Evolutionary conservation across 1,140 invertebrate species (phyloP).

Genomic region (Apis cerana): DNA sequence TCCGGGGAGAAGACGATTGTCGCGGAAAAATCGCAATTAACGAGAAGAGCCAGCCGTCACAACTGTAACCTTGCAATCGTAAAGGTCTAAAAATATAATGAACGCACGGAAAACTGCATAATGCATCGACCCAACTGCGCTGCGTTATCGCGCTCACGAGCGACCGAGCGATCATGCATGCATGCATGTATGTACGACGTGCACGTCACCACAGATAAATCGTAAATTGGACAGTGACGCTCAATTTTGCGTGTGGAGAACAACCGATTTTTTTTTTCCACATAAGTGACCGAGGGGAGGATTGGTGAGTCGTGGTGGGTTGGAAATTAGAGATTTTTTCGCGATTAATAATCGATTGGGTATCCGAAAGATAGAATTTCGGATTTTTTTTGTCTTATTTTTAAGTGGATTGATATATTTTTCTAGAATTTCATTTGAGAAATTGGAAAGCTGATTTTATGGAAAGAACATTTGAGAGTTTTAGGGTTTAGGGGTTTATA

Average conservation of each 20-base stretch:
- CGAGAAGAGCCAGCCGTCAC: conserved; percentile 36
- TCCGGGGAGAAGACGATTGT: conserved; percentile 27
- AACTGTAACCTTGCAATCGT: conserved; percentile 64
- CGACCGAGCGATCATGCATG: conserved; percentile 33
- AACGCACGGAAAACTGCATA: conserved; percentile 67
- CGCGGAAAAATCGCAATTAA: conserved; percentile 46
- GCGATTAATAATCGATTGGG: no score
- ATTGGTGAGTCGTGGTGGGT: not conserved
- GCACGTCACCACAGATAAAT: conserved; percentile 69
- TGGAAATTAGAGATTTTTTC: not conserved
- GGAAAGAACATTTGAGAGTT: no score
- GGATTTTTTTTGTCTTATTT: no score
- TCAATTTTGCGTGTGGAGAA: conserved; percentile 51
- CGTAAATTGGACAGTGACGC: conserved; percentile 71
- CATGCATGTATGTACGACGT: conserved; percentile 52
- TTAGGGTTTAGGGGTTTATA: no score
- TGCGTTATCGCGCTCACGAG: conserved; percentile 60
- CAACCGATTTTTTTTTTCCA: not conserved
- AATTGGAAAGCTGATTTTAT: no score
- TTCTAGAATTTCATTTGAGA: no score
- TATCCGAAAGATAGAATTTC: no score
- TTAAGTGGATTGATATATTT: no score
- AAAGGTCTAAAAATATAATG: conserved; percentile 71
- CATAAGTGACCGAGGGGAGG: no score
- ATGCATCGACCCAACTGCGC: conserved; percentile 57